Base-by-base conservation (phyloP, 2,888 invertebrate species). In the Quadroppia sp. region DNA sequence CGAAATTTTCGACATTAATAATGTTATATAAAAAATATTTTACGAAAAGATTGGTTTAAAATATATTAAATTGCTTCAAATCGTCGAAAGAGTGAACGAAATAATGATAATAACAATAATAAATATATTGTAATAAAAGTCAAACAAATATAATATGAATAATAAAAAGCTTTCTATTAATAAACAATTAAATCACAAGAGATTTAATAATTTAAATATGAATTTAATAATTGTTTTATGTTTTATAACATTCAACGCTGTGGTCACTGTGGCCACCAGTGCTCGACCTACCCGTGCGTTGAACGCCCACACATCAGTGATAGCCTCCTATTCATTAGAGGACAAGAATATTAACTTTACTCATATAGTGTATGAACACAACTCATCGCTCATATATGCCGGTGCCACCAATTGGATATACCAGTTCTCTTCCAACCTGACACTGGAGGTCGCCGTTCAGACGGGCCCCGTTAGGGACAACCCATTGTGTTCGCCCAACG, bases 391-490 rank as follows among this genome's bases (percentile, higher is more conserved):
- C 78, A 86, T 94, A 73, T 94, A 91, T 82, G 90, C 91, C 64
- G 94, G 92, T 23, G 92, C 91, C 64, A 87, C 91, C 76, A 95
- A 96, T 83, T 89, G 89, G 82, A 86, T 96, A 71, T 86, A 92
- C 78, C 92, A 94, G 82, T 86, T 96, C 74, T 90, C 91, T 82
- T 86, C 89, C 36, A 88, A 90, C 81, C 85, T 94, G 76, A 87
- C 87, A 79, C 85, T 91, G 69, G 88, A 91, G 79, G 87, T 89
- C 80, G 87, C 88, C 79, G 88, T 91, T 76, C 85, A 87, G 72
- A 94, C 84, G 77, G 87, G 95, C n/a, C 95, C 95, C 32, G 42
- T 77, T 4, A 15, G 67, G 80, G 95, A 95, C 85, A 92, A 91
- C 83, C 91, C 92, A 45, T 87, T 88, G 82, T 95, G 95, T 83